Percentiles rank a stretch among this genome's conserved stretches.
Conservation (phyloP, 2,888 invertebrate species). For the Branchellion lobata region DNA sequence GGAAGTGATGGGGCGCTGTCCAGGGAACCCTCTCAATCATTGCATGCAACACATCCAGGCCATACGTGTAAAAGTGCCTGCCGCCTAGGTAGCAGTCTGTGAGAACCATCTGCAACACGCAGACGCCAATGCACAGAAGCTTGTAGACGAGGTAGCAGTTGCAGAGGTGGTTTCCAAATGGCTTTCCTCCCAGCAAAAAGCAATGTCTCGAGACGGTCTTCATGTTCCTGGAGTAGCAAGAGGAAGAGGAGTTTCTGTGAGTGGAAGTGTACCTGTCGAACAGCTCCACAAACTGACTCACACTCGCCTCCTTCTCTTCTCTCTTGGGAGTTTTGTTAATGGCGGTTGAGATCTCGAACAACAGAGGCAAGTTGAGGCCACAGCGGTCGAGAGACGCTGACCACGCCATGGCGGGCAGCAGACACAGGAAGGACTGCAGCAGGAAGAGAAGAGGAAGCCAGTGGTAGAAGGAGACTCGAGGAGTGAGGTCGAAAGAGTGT, state of each 20-base stretch:
- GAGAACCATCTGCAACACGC: slow-evolving; percentile 34
- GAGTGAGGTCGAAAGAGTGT: slow-evolving; percentile 9
- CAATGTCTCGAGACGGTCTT: slow-evolving; percentile 33
- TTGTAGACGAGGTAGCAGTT: slow-evolving; percentile 40
- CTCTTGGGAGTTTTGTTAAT: slow-evolving; percentile 5
- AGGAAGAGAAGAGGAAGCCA: slow-evolving; percentile 46
- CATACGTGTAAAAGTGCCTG: slow-evolving; percentile 39
- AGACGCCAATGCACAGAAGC: slow-evolving; percentile 5
- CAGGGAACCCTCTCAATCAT: slow-evolving; percentile 20
- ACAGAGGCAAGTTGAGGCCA: slow-evolving; percentile 28
- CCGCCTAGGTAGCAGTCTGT: slow-evolving; percentile 32
- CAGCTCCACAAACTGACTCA: slow-evolving; percentile 35
- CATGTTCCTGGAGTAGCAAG: slow-evolving; percentile 37
- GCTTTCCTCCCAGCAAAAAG: slow-evolving; percentile 41
- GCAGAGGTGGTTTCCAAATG: slow-evolving; percentile 39
- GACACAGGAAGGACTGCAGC: slow-evolving; percentile 25
- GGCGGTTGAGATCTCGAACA: slow-evolving; percentile 34
- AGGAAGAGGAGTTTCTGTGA: slow-evolving; percentile 20
- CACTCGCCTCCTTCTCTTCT: slow-evolving; percentile 33
- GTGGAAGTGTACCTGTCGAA: slow-evolving; percentile 30
- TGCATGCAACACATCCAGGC: slow-evolving; percentile 32
- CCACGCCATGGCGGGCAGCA: slow-evolving; percentile 32
- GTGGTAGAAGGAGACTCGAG: slow-evolving; percentile 41
- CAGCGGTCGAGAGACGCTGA: not conserved
- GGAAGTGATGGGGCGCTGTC: slow-evolving; percentile 36